Evolutionary conservation across 2,888 invertebrate species (phyloP).

Genomic region (Tetheella fluctuosa): DNA sequence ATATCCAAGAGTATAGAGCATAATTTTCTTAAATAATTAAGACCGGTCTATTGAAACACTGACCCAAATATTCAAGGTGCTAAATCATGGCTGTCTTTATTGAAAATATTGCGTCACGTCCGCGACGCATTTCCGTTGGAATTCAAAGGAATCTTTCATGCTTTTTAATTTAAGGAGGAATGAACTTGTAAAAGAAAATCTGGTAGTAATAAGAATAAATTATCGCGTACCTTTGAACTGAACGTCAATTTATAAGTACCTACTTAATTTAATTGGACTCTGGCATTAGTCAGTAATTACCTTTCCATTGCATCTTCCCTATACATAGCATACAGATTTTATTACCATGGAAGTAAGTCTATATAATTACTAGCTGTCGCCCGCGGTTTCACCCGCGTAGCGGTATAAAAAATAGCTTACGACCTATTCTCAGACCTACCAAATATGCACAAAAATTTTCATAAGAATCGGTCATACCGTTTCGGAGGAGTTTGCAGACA

Average conservation of each 20-base stretch:
- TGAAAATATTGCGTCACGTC: neutral
- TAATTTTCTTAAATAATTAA: neutral
- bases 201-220: no score
- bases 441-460: no score
- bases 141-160: conserved; percentile 1
- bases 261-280: neutral
- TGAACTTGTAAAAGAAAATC: neutral
- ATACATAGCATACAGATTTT: no score
- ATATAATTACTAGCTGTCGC: no score
- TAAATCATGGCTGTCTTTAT: neutral
- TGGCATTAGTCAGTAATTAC: neutral
- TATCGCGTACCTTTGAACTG: no score
- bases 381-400: no score
- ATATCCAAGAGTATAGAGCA: neutral
- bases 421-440: no score
- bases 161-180: neutral
- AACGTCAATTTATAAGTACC: neutral
- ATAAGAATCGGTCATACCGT: no score
- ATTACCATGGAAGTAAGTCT: no score
- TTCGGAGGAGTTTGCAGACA: no score
- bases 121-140: neutral
- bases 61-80: neutral
- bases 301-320: no score
- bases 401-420: no score
- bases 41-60: neutral